phyloP scores from a whole-genome alignment of 2,797 vertebrate species.

The Manis crassicaudata region DNA sequence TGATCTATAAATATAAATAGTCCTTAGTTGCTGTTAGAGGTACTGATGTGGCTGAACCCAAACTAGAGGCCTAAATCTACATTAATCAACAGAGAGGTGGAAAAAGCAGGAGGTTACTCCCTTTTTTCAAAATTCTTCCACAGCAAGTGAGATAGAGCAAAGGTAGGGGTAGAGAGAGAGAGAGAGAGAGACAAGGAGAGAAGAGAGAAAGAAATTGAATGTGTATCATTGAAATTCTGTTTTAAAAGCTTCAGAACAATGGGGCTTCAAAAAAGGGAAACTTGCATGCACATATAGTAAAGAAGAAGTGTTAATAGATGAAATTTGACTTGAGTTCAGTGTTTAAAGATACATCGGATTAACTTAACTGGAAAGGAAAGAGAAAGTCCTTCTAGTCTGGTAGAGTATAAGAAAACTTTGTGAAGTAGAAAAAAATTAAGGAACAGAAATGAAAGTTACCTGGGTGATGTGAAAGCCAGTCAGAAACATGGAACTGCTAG shows the following conservation, averaged over 20 bases:
- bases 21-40: neutral
- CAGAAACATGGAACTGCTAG: neutral
- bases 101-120: accelerated
- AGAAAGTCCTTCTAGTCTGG: neutral
- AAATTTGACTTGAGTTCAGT: neutral
- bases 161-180: neutral
- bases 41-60: neutral
- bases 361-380: neutral
- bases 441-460: neutral
- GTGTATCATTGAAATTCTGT: neutral
- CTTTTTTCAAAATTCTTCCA: neutral
- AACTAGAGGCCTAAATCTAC: neutral
- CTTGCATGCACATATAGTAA: neutral
- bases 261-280: neutral
- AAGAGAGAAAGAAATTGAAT: neutral
- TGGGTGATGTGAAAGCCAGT: neutral
- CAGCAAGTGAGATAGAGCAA: neutral
- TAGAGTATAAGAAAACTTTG: neutral
- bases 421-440: neutral
- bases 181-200: neutral
- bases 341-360: neutral
- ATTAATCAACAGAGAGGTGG: neutral
- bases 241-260: neutral
- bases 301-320: neutral
- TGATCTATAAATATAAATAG: neutral